These are phyloP conservation scores for Drosophila tani DNA, from an alignment of 1,140 invertebrate genomes.

Conservation along the genomic window DNA sequence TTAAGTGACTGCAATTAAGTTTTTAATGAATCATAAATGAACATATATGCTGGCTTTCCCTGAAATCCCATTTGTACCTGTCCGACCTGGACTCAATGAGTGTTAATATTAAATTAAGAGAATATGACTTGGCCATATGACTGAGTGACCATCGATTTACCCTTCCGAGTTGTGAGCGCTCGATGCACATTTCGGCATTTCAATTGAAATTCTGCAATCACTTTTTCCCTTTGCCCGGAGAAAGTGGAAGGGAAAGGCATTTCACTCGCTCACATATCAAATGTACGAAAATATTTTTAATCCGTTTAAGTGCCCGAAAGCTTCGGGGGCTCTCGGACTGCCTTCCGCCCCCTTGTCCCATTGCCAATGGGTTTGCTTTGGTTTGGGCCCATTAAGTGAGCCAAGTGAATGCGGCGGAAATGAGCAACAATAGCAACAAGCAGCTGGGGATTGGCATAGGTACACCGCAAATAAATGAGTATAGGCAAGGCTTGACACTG, in stretches of 20 bases:
- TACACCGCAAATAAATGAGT: background rate
- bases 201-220: conserved; percentile 52
- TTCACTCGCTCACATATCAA: conserved; percentile 73
- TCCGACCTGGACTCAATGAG: conserved; percentile 16
- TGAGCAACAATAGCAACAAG: conserved; percentile 82
- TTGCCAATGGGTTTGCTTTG: conserved; percentile 35
- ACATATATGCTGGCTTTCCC: too few relatives aligned
- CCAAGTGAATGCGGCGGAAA: conserved; percentile 81
- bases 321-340: background rate
- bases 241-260: conserved; percentile 14
- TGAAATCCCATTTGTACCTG: conserved; percentile 1
- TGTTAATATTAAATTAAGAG: conserved; percentile 27
- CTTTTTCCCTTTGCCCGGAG: conserved; percentile 27
- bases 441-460: conserved; percentile 55
- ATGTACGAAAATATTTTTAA: conserved; percentile 83
- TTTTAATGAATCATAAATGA: background rate
- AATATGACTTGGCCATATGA: conserved; percentile 32
- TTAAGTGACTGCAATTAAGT: background rate
- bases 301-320: conserved; percentile 76
- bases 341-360: conserved; percentile 12
- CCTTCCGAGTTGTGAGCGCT: background rate
- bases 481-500: too few relatives aligned
- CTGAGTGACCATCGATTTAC: conserved; percentile 27
- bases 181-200: conserved; percentile 32
- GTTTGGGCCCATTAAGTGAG: conserved; percentile 75